These are phyloP conservation scores for Miniopterus natalensis DNA, from an alignment of 2,113 vertebrate genomes.

Conservation along the genomic window DNA sequence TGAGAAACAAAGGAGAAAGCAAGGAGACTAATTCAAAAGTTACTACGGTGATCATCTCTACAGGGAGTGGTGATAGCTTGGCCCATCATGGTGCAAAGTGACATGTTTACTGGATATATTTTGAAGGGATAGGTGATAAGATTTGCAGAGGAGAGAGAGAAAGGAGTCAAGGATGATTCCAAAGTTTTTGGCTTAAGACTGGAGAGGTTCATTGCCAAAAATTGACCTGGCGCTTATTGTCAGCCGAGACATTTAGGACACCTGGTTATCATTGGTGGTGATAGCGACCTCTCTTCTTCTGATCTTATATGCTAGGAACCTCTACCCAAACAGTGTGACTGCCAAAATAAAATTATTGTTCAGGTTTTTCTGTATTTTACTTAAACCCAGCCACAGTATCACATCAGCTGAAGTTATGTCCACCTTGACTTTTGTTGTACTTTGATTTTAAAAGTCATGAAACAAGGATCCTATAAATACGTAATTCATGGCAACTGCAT, in stretches of 20 bases:
- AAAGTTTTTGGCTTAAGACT: neutral
- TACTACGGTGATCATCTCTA: too few relatives aligned
- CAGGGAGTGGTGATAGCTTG: neutral
- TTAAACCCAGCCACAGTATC: neutral
- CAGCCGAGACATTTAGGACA: neutral
- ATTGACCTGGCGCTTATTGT: neutral
- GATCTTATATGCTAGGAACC: neutral
- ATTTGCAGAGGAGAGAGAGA: neutral
- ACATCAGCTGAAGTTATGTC: neutral
- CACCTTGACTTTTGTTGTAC: neutral
- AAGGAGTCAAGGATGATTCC: neutral
- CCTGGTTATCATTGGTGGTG: neutral
- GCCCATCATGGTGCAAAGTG: neutral
- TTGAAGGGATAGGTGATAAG: neutral
- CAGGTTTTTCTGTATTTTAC: neutral
- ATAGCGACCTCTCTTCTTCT: neutral
- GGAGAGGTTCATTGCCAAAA: neutral
- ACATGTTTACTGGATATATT: neutral
- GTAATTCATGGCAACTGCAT: slow-evolving; percentile 66
- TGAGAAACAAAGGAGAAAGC: neutral
- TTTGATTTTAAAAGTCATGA: slow-evolving; percentile 67
- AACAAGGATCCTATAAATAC: slow-evolving; percentile 50
- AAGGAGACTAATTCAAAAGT: neutral
- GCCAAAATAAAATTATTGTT: neutral
- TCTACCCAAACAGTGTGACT: neutral